Conservation (phyloP, 2,113 vertebrate species). For the Anguilla rostrata region DNA sequence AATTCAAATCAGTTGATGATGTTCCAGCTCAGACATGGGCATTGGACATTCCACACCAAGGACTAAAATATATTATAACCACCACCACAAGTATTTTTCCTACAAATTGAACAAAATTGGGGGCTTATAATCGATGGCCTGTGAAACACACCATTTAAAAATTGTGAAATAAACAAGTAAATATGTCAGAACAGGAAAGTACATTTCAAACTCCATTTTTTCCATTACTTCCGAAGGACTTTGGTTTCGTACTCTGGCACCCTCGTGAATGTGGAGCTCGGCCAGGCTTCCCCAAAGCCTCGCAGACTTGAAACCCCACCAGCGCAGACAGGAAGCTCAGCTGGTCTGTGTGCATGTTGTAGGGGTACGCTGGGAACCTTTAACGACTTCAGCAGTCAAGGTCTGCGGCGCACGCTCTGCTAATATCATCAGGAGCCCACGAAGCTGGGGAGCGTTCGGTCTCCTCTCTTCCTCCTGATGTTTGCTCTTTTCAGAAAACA, state of each 20-base stretch:
- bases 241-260: too few species aligned
- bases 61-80: too few species aligned
- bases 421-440: constrained; percentile 66
- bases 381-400: constrained; percentile 67
- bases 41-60: too few species aligned
- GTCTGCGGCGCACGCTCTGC: constrained; percentile 66
- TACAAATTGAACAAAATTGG: not conserved
- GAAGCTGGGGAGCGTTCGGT: constrained; percentile 31
- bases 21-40: too few species aligned
- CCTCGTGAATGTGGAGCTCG: not conserved
- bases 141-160: not conserved
- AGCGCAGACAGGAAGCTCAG: constrained; percentile 40
- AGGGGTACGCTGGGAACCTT: constrained; percentile 39
- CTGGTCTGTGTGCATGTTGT: constrained; percentile 35
- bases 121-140: not conserved
- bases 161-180: not conserved
- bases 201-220: too few species aligned
- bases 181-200: too few species aligned
- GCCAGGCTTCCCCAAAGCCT: not conserved
- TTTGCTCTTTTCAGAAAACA: not conserved
- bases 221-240: too few species aligned
- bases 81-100: not conserved
- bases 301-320: constrained; percentile 9
- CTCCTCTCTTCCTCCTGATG: constrained; percentile 41
- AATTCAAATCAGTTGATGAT: not conserved